phyloP scores from a whole-genome alignment of 2,888 invertebrate genomes.

The Rhagonycha fulva region DNA sequence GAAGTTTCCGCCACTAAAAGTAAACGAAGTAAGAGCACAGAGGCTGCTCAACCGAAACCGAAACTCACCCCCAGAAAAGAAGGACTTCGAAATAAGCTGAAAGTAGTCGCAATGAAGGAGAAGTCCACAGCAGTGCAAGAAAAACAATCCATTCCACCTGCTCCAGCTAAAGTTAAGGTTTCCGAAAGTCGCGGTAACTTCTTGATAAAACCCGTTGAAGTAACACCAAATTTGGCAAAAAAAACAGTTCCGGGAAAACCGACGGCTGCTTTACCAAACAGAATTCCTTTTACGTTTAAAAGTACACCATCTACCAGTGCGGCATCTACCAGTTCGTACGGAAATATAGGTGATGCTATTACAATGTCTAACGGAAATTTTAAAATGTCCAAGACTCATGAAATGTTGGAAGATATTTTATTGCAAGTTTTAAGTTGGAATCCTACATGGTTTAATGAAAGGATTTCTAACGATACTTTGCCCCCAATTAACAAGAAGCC shows the following conservation, averaged over 20 bases:
- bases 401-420: constrained; percentile 56
- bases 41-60: background rate
- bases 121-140: constrained; percentile 31
- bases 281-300: background rate
- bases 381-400: background rate
- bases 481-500: constrained; percentile 60
- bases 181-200: constrained; percentile 34
- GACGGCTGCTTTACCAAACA: background rate
- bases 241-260: background rate
- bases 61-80: constrained; percentile 38
- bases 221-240: background rate
- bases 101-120: constrained; percentile 57
- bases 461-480: constrained; percentile 32
- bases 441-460: constrained; percentile 66
- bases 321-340: background rate
- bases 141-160: constrained; percentile 41
- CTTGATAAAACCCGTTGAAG: constrained; percentile 31
- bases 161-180: constrained; percentile 47
- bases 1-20: constrained; percentile 10
- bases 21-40: constrained; percentile 8
- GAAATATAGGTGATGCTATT: background rate
- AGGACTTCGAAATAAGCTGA: constrained; percentile 59
- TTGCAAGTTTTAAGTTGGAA: constrained; percentile 67
- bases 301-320: background rate
- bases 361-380: background rate